phyloP scores from a whole-genome alignment of 2,888 invertebrate species.

The Eristalinus sepulchralis region DNA sequence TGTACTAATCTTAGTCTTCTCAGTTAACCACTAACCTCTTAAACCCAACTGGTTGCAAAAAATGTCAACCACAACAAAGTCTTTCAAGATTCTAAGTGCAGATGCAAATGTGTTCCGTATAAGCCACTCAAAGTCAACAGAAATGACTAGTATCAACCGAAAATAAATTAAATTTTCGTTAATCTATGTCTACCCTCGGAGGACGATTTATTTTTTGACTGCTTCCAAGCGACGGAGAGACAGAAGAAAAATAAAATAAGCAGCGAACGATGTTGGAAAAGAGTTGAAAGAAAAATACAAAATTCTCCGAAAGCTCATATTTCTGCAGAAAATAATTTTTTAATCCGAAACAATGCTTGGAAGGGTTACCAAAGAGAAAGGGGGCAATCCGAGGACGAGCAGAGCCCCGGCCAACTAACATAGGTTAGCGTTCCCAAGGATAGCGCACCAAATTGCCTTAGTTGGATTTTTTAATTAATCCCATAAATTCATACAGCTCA shows the following conservation, averaged over 20 bases:
- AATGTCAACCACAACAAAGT: too few relatives aligned
- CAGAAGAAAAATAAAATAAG: not conserved
- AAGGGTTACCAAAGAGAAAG: not conserved
- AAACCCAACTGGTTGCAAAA: too few relatives aligned
- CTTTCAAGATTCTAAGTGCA: too few relatives aligned
- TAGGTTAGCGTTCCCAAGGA: constrained; percentile 42
- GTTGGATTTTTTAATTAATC: constrained; percentile 72
- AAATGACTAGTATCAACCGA: not conserved
- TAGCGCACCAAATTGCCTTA: constrained; percentile 55
- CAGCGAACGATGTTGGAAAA: not conserved
- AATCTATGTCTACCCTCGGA: not conserved
- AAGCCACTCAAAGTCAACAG: not conserved
- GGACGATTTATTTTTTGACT: not conserved
- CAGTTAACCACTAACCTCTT: too few relatives aligned
- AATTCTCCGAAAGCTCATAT: constrained; percentile 36
- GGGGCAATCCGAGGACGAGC: not conserved
- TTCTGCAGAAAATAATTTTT: constrained; percentile 42
- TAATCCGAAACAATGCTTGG: constrained; percentile 25
- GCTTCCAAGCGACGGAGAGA: not conserved
- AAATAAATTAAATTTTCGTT: not conserved
- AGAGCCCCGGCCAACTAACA: constrained; percentile 23
- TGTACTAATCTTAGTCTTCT: too few relatives aligned
- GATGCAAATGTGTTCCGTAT: too few relatives aligned
- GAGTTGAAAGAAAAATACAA: not conserved
- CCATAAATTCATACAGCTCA: constrained; percentile 71